Base-by-base conservation (phyloP, 1,140 invertebrate species). In the Berghia stephanieae region DNA sequence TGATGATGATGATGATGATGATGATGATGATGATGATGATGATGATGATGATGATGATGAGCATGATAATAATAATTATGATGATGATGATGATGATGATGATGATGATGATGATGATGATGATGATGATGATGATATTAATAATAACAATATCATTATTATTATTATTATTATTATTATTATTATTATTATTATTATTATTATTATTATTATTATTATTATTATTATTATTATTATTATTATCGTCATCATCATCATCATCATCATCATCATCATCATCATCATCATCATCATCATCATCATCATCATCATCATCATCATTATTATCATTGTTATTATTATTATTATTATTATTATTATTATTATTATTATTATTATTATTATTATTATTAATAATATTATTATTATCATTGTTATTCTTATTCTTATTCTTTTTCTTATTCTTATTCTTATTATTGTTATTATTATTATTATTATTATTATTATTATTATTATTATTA, bases 111-210 rank as follows among this genome's bases (percentile, higher is more conserved):
- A 13, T 49, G n/a, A 13, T 49, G n/a, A 13, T 49, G n/a, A 13
- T 49, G 46, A 13, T 49, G 46, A 13, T 49, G 46, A 13, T 49
- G 46, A 13, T 49, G 46, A 13, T 49, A 49, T n/a, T 49, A 49
- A 13, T 49, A 49, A 13, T 49, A 49, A 13, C n/a, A 49, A 13
- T 49, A 49, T n/a, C n/a, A 49, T n/a, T 49, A 49, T n/a, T 49
- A 49, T n/a, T 74, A 74, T 34, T 74, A 74, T 49, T 74, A 74
- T 49, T 74, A 74, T 49, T 74, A 66, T 49, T 74, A 74, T 34
- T 74, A 74, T 49, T 74, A 74, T 49, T 74, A 74, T 34, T 74
- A 74, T 49, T 74, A 74, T 34, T 74, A 74, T 49, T 74, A 74
- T 49, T 74, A 74, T 49, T 74, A 74, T 49, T 74, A 74, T 49